Evolutionary conservation across 2,113 vertebrate genomes (phyloP).

Genomic region (Cygnus buccinator): DNA sequence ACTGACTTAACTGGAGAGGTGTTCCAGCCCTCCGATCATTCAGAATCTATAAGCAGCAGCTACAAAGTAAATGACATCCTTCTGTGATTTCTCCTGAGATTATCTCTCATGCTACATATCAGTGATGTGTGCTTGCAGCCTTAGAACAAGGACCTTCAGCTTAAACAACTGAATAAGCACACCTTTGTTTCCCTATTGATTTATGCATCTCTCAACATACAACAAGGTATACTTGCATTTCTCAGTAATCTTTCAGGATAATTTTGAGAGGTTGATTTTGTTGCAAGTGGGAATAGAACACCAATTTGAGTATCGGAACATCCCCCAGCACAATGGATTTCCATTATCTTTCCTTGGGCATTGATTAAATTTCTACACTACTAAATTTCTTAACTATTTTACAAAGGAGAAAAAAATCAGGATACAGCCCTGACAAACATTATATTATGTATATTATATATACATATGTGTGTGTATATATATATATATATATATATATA

Average conservation of each 20-base stretch:
- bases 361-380: not conserved
- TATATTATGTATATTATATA: no score
- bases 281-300: not conserved
- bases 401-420: not conserved
- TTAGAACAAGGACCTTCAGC: not conserved
- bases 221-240: not conserved
- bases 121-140: not conserved
- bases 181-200: not conserved
- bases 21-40: not conserved
- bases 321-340: not conserved
- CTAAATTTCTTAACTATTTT: not conserved
- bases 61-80: not conserved
- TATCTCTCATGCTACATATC: accelerated
- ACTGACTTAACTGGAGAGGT: no score
- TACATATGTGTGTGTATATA: no score
- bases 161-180: not conserved
- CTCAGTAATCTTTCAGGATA: not conserved
- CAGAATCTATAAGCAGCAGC: not conserved
- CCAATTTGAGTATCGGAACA: not conserved
- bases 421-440: not conserved
- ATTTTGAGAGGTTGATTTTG: not conserved
- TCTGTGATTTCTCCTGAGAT: not conserved
- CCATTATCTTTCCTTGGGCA: not conserved
- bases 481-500: no score
- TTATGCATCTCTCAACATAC: not conserved